Evolutionary conservation across 2,888 invertebrate species (phyloP), one percentile per base, ranked within the genome.

Genomic region (Drosophila formosana): DNA sequence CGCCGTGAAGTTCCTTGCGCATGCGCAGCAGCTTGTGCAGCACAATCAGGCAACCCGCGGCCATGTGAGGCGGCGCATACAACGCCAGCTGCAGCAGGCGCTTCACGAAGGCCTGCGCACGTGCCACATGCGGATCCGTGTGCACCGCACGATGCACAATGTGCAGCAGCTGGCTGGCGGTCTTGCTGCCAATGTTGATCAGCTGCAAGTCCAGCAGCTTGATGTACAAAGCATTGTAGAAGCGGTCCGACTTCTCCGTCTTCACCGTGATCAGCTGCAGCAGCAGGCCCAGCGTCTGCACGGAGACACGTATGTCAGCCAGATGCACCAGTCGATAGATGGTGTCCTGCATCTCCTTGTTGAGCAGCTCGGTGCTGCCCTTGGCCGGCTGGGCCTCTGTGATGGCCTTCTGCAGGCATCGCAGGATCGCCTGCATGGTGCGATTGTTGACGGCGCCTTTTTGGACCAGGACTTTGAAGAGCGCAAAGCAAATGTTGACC

Each of bases 391-490:
- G 82, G 0, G 91, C 91, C 52, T 92, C 91, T 0, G 88, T 51
- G 37, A 93, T 92, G 0, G 97, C 96, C 82, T 96, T 94, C 89
- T 97, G 97, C 4, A 98, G 95, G 1, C 98, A 98, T 70, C 95
- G 95, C 51, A 98, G 92, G 56, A 98, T 94, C 0, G 96, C 96
- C 74, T 95, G 95, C 95, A 98, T 96, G 93, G 97, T 95, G 89
- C 96, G 95, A 80, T 95, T 96, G 88, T 97, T 96, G 0, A 97
- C 95, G 70, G 97, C 96, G 3, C 96, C 96, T 91, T 90, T 90
- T 26, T 98, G 97, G 4, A 98, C 95, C 63, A 96, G 95, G 52
- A 97, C 96, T 93, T 98, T 98, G 93, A 99, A 99, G 91, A 99
- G 97, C 0, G 97, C 95, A 91, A 99, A 98, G 92, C 99, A 99